phyloP scores from a whole-genome alignment of 1,140 invertebrate genomes.

The Agraylea sexmaculata region DNA sequence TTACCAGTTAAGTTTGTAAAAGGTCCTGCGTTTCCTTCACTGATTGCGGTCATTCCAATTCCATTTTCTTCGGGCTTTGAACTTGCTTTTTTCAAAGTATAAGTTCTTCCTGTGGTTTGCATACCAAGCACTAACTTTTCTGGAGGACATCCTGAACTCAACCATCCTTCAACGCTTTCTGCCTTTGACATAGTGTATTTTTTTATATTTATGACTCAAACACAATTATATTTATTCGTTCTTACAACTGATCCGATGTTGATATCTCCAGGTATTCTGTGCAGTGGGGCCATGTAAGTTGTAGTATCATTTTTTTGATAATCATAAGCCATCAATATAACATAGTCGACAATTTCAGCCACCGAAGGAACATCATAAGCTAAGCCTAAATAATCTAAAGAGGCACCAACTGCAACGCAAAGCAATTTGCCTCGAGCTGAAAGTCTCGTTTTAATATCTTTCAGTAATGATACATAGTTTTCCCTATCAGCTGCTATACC shows the following conservation, averaged over 20 bases:
- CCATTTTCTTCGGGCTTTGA: slow-evolving; percentile 7
- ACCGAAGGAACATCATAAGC: slow-evolving; percentile 47
- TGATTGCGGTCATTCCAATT: slow-evolving; percentile 6
- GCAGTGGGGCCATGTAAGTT: slow-evolving; percentile 39
- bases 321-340: slow-evolving; percentile 27
- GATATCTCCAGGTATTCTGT: slow-evolving; percentile 23
- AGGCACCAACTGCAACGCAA: slow-evolving; percentile 41
- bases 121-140: slow-evolving; percentile 55
- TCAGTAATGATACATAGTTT: slow-evolving; percentile 38
- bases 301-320: slow-evolving; percentile 42
- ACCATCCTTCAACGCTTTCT: slow-evolving; percentile 32
- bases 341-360: slow-evolving; percentile 38
- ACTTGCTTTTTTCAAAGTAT: slow-evolving; percentile 36
- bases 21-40: slow-evolving; percentile 8
- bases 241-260: slow-evolving; percentile 25
- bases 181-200: slow-evolving; percentile 21
- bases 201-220: slow-evolving; percentile 2
- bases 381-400: slow-evolving; percentile 27
- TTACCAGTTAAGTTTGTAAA: slow-evolving; percentile 12
- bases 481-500: slow-evolving; percentile 34
- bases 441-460: slow-evolving; percentile 39
- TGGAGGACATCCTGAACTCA: slow-evolving; percentile 35
- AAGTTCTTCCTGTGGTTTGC: slow-evolving; percentile 50
- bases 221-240: background rate
- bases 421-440: slow-evolving; percentile 30